Conservation (phyloP, 2,797 vertebrate species). For the Serranus cabrilla region DNA sequence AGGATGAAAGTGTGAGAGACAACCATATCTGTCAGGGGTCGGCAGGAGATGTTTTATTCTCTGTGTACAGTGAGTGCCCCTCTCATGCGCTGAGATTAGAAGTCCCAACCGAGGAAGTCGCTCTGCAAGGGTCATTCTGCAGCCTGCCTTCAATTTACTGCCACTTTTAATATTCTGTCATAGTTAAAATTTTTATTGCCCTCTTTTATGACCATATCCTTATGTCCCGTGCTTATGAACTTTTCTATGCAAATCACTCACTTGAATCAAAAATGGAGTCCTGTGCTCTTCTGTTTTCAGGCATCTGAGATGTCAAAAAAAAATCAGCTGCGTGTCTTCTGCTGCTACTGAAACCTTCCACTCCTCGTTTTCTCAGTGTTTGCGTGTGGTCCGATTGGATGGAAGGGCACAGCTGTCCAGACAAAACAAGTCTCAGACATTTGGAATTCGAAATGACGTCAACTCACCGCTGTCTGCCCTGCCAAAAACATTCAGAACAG, state of each 20-base stretch:
- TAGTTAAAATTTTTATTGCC: constrained; percentile 86
- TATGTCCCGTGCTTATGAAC: constrained; percentile 89
- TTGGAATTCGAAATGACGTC: constrained; percentile 82
- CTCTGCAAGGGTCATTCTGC: constrained; percentile 82
- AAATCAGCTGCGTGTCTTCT: constrained; percentile 24
- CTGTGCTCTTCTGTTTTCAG: constrained; percentile 70
- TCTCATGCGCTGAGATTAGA: constrained; percentile 74
- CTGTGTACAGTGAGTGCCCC: constrained; percentile 81
- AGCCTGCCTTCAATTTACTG: constrained; percentile 84
- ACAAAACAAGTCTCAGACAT: constrained; percentile 76
- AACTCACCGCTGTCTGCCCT: constrained; percentile 40
- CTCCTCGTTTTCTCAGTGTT: neutral
- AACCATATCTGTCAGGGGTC: constrained; percentile 82
- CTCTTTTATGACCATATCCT: constrained; percentile 86
- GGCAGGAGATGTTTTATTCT: constrained; percentile 81
- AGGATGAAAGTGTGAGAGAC: constrained; percentile 81
- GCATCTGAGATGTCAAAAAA: constrained; percentile 59
- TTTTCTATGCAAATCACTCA: constrained; percentile 89
- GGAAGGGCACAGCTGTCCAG: constrained; percentile 77
- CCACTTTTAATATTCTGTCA: constrained; percentile 89
- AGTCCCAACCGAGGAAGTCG: constrained; percentile 74
- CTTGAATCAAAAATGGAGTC: constrained; percentile 73
- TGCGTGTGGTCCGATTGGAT: constrained; percentile 48
- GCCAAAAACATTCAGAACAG: constrained; percentile 30
- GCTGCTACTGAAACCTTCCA: constrained; percentile 5